phyloP scores from a whole-genome alignment of 1,140 invertebrate species.

The Drosophila ohnishii region DNA sequence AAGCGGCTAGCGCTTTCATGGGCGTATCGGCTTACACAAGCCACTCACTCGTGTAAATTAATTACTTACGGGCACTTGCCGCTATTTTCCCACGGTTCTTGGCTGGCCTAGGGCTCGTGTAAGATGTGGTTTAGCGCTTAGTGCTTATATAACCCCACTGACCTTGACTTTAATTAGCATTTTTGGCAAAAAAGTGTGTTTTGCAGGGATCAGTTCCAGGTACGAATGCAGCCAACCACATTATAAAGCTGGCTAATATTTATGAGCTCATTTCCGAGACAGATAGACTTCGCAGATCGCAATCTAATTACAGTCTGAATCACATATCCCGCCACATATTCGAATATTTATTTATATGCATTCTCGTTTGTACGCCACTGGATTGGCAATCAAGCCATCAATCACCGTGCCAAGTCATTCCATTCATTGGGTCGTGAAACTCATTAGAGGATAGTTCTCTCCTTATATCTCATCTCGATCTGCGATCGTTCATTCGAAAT shows the following conservation, averaged over 20 bases:
- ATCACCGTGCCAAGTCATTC: conserved; percentile 54
- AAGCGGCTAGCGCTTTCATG: conserved; percentile 25
- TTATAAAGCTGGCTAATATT: conserved; percentile 55
- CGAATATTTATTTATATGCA: conserved; percentile 33
- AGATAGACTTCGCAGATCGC: conserved; percentile 54
- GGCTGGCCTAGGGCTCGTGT: conserved; percentile 17
- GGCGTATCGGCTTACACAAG: conserved; percentile 41
- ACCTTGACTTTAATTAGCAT: conserved; percentile 58
- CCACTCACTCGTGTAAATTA: conserved; percentile 63
- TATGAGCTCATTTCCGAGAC: conserved; percentile 75
- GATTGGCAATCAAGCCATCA: conserved; percentile 63
- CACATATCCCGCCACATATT: conserved; percentile 28
- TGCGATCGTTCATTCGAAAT: conserved; percentile 4
- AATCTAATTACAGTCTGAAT: conserved; percentile 73
- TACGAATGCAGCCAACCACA: conserved; percentile 57
- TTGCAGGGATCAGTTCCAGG: conserved; percentile 37
- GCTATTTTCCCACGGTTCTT: conserved; percentile 65
- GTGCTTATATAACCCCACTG: conserved; percentile 3
- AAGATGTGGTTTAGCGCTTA: conserved; percentile 6
- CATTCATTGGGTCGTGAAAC: conserved; percentile 36
- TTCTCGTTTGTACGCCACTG: conserved; percentile 41
- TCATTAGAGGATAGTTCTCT: conserved; percentile 25
- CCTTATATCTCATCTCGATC: conserved; percentile 29
- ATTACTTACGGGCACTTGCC: conserved; percentile 51
- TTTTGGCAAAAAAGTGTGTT: conserved; percentile 21